Base-by-base conservation (phyloP, 2,888 invertebrate species). In the Erannis defoliaria region DNA sequence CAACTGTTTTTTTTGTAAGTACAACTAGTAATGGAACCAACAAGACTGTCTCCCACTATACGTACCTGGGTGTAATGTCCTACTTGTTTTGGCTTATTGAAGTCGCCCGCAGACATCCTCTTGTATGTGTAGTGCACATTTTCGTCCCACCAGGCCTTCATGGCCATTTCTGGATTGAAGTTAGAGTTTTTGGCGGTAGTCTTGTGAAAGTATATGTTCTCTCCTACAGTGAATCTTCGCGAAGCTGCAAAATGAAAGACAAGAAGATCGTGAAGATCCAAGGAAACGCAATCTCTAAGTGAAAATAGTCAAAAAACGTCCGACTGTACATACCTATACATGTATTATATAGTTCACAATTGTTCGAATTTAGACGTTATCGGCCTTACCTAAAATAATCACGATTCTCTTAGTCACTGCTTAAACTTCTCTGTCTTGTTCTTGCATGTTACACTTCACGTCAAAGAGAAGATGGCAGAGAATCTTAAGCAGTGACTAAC, bases 61-160 rank as follows among this genome's bases (percentile, higher is more conserved):
- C 9, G 18, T 59, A 90, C 92, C 85, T 91, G 91, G 6, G 91
- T 91, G 46, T 90, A 92, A 67, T 92, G 91, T 5, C 90, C 91
- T 26, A 88, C 78, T 46, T 82, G 74, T 5, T 71, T 51, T 0
- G 74, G 62, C 0, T 63, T 62, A 1, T 56, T 48, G 40, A 89
- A 88, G 55, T 88, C 80, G 3, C 66, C 73, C 0, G 0, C 0
- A 0, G 62, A 51, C 16, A 91, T 3, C 0, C 78, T 73, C 5
- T 77, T 78, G 58, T 77, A 90, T 0, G 55, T 73, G 49, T 70
- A 92, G 62, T 86, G 73, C 6, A 78, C 72, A 68, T 91, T 26
- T 66, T 92, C 92, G 1, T 74, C 67, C 65, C 88, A 91, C 92
- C 92, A 91, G 1, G 73, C 45, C 0, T 73, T 56, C 6, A 88